Evolutionary conservation across 2,888 invertebrate species (phyloP), one percentile per base, ranked within the genome.

Genomic region (Blera fallax): DNA sequence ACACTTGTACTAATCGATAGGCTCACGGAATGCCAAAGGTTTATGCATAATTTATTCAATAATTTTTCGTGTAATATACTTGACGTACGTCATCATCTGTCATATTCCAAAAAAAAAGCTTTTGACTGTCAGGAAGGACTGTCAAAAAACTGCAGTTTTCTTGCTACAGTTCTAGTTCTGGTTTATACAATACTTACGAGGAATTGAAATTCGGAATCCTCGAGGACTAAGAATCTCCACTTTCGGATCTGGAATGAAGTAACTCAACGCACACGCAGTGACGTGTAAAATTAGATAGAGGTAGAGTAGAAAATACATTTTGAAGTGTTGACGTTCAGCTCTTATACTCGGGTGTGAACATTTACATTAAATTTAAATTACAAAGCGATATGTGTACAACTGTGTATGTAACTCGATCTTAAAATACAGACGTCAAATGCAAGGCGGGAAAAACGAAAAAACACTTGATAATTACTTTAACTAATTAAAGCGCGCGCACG

Each of bases 161-260:
- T 10, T 8, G 2, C 10, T 32, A 1, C 6, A 34, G 34, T 0
- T 11, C 2, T 24, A 34, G 11, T 11, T 11, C 11, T 8, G 11
- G 11, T 5, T 14, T 24, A 40, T 11, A 24, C 14, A 29, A 37
- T 52, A 73, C 80, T 80, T 34, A 80, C 80, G 32, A 34, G 80
- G 80, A 14, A 80, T 74, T 10, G 74, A 73, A 37, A 80, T 67
- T 8, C 60, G 48, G 6, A 80, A 32, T 29, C 80, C 80, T n/a
- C 58, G 29, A 11, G 80, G 80, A 16, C 24, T 80, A 7, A 80
- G 40, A 14, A 80, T 14, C 10, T 80, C 74, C 7, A 80, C 8
- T 40, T 40, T 67, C 2, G 80, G 80, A 34, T 60, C 45, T 21
- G 80, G 80, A 24, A 80, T 56, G 0, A 58, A 65, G 50, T 80